These are phyloP conservation scores for Protaetia brevitarsis DNA, from an alignment of 1,140 invertebrate species.

Conservation along the genomic window DNA sequence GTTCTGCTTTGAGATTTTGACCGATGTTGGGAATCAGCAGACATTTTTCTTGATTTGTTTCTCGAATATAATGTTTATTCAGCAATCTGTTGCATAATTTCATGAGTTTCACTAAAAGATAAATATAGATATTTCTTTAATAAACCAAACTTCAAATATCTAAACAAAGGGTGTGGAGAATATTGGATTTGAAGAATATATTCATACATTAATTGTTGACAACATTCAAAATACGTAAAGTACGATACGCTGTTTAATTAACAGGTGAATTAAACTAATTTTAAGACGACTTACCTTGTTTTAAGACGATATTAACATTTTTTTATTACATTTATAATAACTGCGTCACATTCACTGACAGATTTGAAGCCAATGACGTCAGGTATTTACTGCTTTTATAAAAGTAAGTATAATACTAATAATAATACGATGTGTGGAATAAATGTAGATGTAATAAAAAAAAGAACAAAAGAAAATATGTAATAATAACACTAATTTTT, in stretches of 20 bases:
- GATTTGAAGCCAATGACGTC: slow-evolving; percentile 28
- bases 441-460: not conserved
- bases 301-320: slow-evolving; percentile 30
- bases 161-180: slow-evolving; percentile 36
- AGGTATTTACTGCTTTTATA: slow-evolving; percentile 14
- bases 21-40: slow-evolving; percentile 73
- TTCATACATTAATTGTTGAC: slow-evolving; percentile 7
- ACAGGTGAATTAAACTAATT: not conserved
- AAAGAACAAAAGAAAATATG: not conserved
- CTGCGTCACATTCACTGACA: slow-evolving; percentile 33
- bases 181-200: slow-evolving; percentile 25
- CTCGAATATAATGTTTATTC: not conserved
- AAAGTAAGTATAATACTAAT: not conserved
- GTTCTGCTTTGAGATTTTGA: slow-evolving; percentile 51
- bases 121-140: slow-evolving; percentile 5
- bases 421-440: not conserved
- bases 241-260: not conserved
- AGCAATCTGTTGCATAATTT: not conserved
- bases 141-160: not conserved
- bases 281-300: slow-evolving; percentile 28
- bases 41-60: slow-evolving; percentile 58
- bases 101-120: not conserved
- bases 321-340: slow-evolving; percentile 24
- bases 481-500: not conserved
- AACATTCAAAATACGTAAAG: not conserved